A percentile compares a stretch with the other conserved stretches of the same genome.
These are phyloP conservation scores for Dryobota labecula DNA, from an alignment of 2,888 invertebrate species.

Conservation along the genomic window DNA sequence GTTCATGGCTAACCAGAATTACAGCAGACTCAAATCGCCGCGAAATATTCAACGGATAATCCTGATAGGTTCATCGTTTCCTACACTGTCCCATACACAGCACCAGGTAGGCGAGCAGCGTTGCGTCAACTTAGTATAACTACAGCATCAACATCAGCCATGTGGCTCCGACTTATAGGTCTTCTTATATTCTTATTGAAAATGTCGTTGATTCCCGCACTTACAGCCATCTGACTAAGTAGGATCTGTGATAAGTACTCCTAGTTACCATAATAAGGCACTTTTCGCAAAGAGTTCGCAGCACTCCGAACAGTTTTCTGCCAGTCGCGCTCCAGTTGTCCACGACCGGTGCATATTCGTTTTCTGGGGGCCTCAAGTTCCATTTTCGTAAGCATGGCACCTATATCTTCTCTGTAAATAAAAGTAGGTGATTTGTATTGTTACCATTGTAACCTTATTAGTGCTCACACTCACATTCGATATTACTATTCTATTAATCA, in stretches of 20 bases:
- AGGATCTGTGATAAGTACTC: neutral
- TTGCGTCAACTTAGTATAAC: neutral
- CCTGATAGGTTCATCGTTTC: neutral
- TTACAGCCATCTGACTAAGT: neutral
- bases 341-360: conserved; percentile 80
- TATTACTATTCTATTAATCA: neutral
- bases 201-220: neutral
- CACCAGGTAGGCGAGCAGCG: too few relatives aligned
- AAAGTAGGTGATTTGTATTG: neutral
- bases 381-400: conserved; percentile 76
- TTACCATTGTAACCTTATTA: neutral
- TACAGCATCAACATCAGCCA: neutral
- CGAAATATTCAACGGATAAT: neutral
- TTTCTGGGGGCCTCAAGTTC: conserved; percentile 69
- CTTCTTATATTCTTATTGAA: neutral
- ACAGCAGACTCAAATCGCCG: neutral
- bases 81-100: too few relatives aligned
- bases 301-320: conserved; percentile 74
- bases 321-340: conserved; percentile 80
- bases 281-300: conserved; percentile 74
- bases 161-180: neutral
- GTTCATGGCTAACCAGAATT: neutral
- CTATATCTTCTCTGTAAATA: conserved; percentile 74
- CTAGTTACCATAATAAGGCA: conserved; percentile 82
- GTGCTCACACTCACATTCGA: neutral